Evolutionary conservation across 2,113 vertebrate genomes (phyloP).

Genomic region (Cervus canadensis): DNA sequence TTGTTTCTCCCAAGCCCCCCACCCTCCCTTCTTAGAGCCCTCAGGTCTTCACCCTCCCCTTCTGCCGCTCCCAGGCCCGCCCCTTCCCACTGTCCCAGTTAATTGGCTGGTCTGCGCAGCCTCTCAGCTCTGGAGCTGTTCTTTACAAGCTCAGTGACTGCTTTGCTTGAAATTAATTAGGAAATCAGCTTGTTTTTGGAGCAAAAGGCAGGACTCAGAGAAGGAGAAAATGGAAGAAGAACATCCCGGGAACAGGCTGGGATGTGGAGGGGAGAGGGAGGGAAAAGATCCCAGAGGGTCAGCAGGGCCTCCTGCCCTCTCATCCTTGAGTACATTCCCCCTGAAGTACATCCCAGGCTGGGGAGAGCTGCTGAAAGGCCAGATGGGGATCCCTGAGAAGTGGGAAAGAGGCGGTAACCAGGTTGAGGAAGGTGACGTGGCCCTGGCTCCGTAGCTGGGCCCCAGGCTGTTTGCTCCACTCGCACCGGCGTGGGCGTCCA

Average conservation of each 20-base stretch:
- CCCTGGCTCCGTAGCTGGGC: not conserved
- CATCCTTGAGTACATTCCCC: not conserved
- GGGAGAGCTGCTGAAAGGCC: not conserved
- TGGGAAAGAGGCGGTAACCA: not conserved
- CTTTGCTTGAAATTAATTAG: not conserved
- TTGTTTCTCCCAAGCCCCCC: fast-evolving
- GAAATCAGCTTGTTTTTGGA: not conserved
- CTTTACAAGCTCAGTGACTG: fast-evolving
- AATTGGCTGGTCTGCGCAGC: fast-evolving
- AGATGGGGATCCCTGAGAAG: not conserved
- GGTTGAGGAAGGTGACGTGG: not conserved
- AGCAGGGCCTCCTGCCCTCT: not conserved
- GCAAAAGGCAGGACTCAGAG: too few species aligned
- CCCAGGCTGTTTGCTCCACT: not conserved
- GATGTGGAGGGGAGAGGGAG: not conserved
- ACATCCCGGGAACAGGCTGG: not conserved
- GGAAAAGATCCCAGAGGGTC: not conserved
- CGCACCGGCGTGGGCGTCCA: too few species aligned
- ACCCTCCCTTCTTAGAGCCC: not conserved
- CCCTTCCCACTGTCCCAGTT: not conserved
- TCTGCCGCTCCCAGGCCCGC: fast-evolving
- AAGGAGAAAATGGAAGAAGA: too few species aligned
- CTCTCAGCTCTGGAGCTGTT: not conserved
- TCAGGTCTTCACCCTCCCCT: fast-evolving
- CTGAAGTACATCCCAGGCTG: not conserved